Percentiles rank a stretch among this genome's conserved stretches.
These are phyloP conservation scores for Mystacornis crossleyi DNA, from an alignment of 2,113 vertebrate species.

Conservation along the genomic window DNA sequence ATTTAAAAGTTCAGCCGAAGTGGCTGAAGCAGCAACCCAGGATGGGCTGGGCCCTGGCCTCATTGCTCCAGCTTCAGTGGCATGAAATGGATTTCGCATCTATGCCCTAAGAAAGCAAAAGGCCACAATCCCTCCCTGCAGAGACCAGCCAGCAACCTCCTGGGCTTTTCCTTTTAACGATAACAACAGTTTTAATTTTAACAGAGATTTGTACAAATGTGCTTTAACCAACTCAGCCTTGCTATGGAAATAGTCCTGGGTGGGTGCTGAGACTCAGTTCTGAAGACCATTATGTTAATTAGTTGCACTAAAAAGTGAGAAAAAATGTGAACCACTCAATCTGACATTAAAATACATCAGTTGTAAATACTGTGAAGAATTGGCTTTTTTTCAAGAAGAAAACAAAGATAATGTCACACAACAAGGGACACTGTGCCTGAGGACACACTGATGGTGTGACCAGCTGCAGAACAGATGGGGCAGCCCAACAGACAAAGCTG, in stretches of 20 bases:
- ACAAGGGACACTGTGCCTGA: not conserved
- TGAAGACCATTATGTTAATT: not conserved
- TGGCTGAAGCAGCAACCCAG: fast-evolving
- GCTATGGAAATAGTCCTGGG: not conserved
- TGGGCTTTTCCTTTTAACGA: not conserved
- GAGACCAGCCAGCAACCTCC: not conserved
- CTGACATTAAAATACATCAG: not conserved
- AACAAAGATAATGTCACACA: not conserved
- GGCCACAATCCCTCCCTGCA: fast-evolving
- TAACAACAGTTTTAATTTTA: not conserved
- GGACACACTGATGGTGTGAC: fast-evolving
- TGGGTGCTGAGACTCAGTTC: not conserved
- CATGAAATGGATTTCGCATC: not conserved
- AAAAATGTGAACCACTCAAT: not conserved
- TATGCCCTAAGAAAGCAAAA: not conserved
- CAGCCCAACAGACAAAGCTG: not conserved
- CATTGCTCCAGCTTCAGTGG: not conserved
- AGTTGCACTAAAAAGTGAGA: not conserved
- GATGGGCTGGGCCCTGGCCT: not conserved
- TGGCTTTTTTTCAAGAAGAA: not conserved
- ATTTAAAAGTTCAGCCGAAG: not conserved
- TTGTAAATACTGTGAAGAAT: not conserved
- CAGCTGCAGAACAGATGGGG: not conserved
- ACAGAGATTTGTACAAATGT: not conserved
- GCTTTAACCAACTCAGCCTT: not conserved